Base-by-base conservation (phyloP, 53 echinoderm and acorn worm genomes). In the Paelopatides confundens region DNA sequence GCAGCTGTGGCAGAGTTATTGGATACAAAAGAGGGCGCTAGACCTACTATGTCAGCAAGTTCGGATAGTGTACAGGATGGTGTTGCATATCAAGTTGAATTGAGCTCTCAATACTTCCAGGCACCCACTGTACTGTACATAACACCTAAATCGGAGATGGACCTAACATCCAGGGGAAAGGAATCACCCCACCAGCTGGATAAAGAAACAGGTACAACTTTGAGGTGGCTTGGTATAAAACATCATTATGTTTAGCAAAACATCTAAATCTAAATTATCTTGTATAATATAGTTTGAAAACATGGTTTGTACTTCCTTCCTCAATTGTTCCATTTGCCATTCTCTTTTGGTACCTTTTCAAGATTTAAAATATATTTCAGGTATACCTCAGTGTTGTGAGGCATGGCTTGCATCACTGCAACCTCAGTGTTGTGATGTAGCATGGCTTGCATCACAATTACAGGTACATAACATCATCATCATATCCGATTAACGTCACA, bases 61-160 rank as follows among this genome's bases (percentile, higher is more conserved):
- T 15, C 35, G 32, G 81, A 89, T n/a, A 63, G 68, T 18, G 68
- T 69, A 28, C 62, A 77, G 0, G 88, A 92, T 35, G 90, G 90
- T 11, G 88, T 86, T n/a, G 82, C 35, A 18, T 95, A 94, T 47
- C 31, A 23, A 0, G 94, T 97, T 12, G 95, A 94, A 51, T 52
- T 94, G 58, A 97, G 88, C 82, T 97, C 98, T 35, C 92, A 95
- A 79, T 94, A 90, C 90, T 97, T 97, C 86, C 82, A 93, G 47
- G 90, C 85, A 11, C 93, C 90, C 0, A 18, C 82, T 4, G 32
- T 90, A 14, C 63, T 97, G 43, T 95, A 90, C 43, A 86, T 97
- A 39, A 93, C 95, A 17, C 77, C 93, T 43, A 91, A 90, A 64
- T 87, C 89, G 23, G 88, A 93, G 2, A 78, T 70, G 13, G 93